Evolutionary conservation across 2,888 invertebrate genomes (phyloP), one percentile per base, ranked within the genome.

Genomic region (Tillus elongatus): DNA sequence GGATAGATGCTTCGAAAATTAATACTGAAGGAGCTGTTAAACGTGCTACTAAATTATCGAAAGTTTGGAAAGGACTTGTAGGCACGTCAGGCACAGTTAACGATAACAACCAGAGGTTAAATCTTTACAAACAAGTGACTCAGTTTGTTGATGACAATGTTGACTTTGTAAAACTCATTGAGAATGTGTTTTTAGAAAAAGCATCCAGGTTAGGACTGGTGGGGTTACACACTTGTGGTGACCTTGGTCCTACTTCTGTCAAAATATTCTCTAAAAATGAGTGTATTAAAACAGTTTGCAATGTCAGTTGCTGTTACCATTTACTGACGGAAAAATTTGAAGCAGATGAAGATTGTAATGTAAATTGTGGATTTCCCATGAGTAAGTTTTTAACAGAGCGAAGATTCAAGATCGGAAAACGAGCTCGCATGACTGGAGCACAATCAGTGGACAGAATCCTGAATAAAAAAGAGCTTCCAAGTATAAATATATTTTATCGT

Each of bases 231-330:
- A 90, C 92, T 0, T 93, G 93, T 61, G 93, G 93, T 0, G 79
- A 85, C 64, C 67, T 93, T 3, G 82, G 84, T 0, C 69, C 86
- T 1, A 76, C 77, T 8, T 79, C 79, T 27, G 65, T 91, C 1
- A 74, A 75, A 42, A 69, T 86, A 9, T 92, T 88, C 57, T 57
- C 68, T 2, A 51, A 63, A 0, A 74, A 74, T 40, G 38, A 66
- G 0, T 57, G 70, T 14, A 70, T 79, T 0, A 69, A 67, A 39
- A 71, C 75, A 0, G 58, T 91, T 1, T 81, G 86, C 52, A 83
- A 82, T 56, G 83, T 93, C 24, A 88, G 90, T 0, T 95, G 93
- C 59, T 93, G 93, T 58, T 92, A 91, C 66, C 88, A 93, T 63
- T 70, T 85, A 2, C 64, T 93, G 12, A 72, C 71, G 1, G 84